A percentile compares a stretch with the other conserved stretches of the same genome.
These are phyloP conservation scores for Calyptommatus sinebrachiatus DNA, from an alignment of 2,113 vertebrate species.

Conservation along the genomic window DNA sequence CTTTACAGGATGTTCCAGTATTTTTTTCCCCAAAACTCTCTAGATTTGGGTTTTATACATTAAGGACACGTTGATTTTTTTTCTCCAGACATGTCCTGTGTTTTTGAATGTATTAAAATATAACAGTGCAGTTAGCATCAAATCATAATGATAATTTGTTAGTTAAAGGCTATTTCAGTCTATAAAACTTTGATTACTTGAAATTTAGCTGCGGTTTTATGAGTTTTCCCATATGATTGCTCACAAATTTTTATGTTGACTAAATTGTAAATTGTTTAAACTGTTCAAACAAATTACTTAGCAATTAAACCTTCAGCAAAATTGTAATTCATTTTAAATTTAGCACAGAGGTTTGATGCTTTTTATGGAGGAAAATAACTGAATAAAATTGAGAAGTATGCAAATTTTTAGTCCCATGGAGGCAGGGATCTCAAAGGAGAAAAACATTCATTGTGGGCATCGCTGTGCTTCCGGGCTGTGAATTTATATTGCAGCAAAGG, in stretches of 20 bases:
- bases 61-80: constrained; percentile 63
- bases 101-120: constrained; percentile 86
- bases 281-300: constrained; percentile 85
- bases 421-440: constrained; percentile 66
- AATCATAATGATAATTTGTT: constrained; percentile 98
- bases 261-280: constrained; percentile 87
- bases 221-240: constrained; percentile 90
- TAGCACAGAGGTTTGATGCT: constrained; percentile 75
- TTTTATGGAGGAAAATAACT: constrained; percentile 75
- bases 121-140: constrained; percentile 93
- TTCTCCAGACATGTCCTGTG: constrained; percentile 54
- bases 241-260: constrained; percentile 94
- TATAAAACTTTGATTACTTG: constrained; percentile 99
- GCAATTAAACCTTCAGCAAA: constrained; percentile 85
- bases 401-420: constrained; percentile 69
- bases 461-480: constrained; percentile 63
- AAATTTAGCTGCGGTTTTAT: constrained; percentile 95
- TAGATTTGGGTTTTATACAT: constrained; percentile 36
- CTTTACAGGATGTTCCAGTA: constrained; percentile 55
- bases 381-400: constrained; percentile 75
- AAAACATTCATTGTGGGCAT: constrained; percentile 58
- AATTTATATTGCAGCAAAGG: constrained; percentile 65
- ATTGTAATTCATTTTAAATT: constrained; percentile 85
- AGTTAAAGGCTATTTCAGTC: constrained; percentile 95
- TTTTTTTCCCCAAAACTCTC: constrained; percentile 62